Evolutionary conservation across 2,797 vertebrate species (phyloP).

Genomic region (Chanos chanos): DNA sequence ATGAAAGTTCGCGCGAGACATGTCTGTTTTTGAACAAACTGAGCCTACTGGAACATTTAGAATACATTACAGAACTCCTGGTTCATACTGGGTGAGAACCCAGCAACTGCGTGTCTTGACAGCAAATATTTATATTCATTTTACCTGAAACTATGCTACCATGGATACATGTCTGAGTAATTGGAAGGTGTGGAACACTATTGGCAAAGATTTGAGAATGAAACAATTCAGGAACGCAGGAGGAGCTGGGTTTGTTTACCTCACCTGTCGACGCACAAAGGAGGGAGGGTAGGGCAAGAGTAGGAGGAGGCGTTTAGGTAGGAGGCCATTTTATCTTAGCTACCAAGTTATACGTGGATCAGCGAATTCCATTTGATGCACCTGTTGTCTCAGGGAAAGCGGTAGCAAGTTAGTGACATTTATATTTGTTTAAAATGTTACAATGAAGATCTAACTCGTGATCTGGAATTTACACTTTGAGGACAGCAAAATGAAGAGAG

Average conservation of each 20-base stretch:
- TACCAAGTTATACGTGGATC: conserved; percentile 31
- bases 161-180: conserved; percentile 7
- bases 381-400: too few relatives aligned
- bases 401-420: too few relatives aligned
- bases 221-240: not conserved
- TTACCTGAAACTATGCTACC: not conserved
- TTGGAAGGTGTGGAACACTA: conserved; percentile 13
- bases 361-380: too few relatives aligned
- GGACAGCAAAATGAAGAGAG: conserved; percentile 62
- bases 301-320: conserved; percentile 52
- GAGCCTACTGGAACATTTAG: too few relatives aligned
- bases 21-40: too few relatives aligned
- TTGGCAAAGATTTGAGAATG: conserved; percentile 6
- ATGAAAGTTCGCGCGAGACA: too few relatives aligned
- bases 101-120: too few relatives aligned
- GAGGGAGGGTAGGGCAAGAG: conserved; percentile 41
- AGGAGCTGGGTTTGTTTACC: conserved; percentile 35
- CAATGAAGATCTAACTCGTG: too few relatives aligned
- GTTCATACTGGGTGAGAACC: too few relatives aligned
- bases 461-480: not conserved
- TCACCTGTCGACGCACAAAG: conserved; percentile 55
- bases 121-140: too few relatives aligned
- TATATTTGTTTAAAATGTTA: too few relatives aligned
- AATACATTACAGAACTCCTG: too few relatives aligned
- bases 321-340: conserved; percentile 56